Evolutionary conservation across 2,797 vertebrate genomes (phyloP), one percentile per base, ranked within the genome.

Genomic region (Muscicapa comitata): DNA sequence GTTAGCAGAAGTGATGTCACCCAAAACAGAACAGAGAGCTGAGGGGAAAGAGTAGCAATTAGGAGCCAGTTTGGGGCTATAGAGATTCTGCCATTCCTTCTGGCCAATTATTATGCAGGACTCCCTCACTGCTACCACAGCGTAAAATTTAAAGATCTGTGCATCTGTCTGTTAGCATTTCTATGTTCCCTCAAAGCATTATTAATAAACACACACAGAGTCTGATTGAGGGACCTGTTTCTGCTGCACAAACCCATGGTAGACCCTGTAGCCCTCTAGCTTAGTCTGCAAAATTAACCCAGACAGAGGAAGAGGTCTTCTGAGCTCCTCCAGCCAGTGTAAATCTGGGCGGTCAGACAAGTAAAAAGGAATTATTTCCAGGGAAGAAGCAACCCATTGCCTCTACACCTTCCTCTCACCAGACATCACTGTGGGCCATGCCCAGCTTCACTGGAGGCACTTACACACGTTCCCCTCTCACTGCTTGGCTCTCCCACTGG

Each of bases 1-100:
- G 28, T 91, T 91, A 70, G 57, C 83, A 94, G 90, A 90, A 94
- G 50, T n/a, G 42, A 86, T 51, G 74, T 61, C 90, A 95, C 58
- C 31, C 33, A 21, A 90, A 90, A 47, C 3, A 72, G 51, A 13
- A 55, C 23, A 48, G 40, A 79, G 38, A 68, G 29, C 5, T 67
- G 68, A 77, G n/a, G 25, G 17, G 54, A 80, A 90, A 68, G 53
- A 90, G 29, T 5, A 61, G 58, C 47, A 92, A 85, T 53, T 8
- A 63, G 33, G 8, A 72, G 25, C 13, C 33, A 45, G 51, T 61
- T 26, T 80, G 29, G 23, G 59, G 28, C 71, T 42, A 37, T 18
- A 37, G 38, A 87, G 63, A 83, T 67, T 42, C 45, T 87, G 57
- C 15, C 24, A 17, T 40, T 88, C 53, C 48, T 87, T 89, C 65